Evolutionary conservation across 2,797 vertebrate genomes (phyloP).

Genomic region (Tangara arthus): DNA sequence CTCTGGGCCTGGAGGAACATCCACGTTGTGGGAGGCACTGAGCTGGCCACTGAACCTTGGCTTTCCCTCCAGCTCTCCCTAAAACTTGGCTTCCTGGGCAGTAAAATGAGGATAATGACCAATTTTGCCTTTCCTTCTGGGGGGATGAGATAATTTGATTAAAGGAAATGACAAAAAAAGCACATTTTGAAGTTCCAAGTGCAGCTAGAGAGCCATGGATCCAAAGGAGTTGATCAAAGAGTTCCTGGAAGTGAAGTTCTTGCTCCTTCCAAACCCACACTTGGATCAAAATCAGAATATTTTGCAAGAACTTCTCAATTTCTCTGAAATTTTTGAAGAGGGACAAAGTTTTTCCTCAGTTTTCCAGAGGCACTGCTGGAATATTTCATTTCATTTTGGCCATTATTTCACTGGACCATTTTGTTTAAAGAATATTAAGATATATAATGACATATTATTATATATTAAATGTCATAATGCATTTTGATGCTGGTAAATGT

Average conservation of each 20-base stretch:
- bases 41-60: neutral
- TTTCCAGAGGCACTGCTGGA: neutral
- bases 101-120: neutral
- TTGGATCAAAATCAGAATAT: neutral
- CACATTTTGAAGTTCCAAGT: neutral
- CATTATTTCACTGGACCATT: neutral
- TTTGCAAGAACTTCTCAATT: neutral
- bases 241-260: neutral
- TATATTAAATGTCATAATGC: neutral
- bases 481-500: neutral
- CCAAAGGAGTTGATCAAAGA: neutral
- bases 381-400: neutral
- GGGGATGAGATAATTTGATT: neutral
- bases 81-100: neutral
- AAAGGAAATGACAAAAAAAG: neutral
- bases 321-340: neutral
- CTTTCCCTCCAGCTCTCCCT: neutral
- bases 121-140: neutral
- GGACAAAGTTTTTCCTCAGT: neutral
- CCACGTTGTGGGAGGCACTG: rapidly evolving
- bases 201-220: neutral
- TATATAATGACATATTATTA: neutral
- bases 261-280: neutral
- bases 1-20: neutral
- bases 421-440: neutral